Conservation (phyloP, 2,797 vertebrate genomes). For the Sebastes taczanowskii region DNA sequence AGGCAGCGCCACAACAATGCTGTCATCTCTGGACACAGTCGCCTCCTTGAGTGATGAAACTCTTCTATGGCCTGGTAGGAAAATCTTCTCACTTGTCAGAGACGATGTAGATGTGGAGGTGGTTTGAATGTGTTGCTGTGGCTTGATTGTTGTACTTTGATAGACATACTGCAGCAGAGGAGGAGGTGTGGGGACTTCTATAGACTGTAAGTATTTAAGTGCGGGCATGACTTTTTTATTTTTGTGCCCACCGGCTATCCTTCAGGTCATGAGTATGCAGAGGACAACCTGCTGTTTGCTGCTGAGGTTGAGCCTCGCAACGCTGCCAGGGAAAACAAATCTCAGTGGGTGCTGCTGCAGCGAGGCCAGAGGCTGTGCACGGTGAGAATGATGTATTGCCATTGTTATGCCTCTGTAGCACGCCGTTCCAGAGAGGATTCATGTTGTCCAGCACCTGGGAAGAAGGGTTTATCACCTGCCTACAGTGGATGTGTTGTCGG, state of each 20-base stretch:
- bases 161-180: too few relatives aligned
- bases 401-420: constrained; percentile 58
- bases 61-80: constrained; percentile 93
- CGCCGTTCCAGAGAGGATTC: constrained; percentile 34
- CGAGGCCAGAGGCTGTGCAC: constrained; percentile 87
- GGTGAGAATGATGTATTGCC: constrained; percentile 75
- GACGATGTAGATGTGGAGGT: neutral
- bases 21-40: constrained; percentile 92
- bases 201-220: neutral
- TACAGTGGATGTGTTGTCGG: constrained; percentile 43
- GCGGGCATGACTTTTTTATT: neutral
- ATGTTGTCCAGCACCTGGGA: constrained; percentile 43
- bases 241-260: constrained; percentile 4
- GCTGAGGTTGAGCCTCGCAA: constrained; percentile 91
- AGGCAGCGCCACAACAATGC: constrained; percentile 92
- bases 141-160: neutral
- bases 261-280: constrained; percentile 94
- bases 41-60: constrained; percentile 88
- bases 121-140: neutral
- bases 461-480: constrained; percentile 60
- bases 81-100: neutral
- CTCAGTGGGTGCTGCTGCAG: constrained; percentile 87
- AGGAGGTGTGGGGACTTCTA: neutral
- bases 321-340: constrained; percentile 86
- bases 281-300: constrained; percentile 94